Conservation (phyloP, 2,888 invertebrate species). For the Coenonympha glycerion region DNA sequence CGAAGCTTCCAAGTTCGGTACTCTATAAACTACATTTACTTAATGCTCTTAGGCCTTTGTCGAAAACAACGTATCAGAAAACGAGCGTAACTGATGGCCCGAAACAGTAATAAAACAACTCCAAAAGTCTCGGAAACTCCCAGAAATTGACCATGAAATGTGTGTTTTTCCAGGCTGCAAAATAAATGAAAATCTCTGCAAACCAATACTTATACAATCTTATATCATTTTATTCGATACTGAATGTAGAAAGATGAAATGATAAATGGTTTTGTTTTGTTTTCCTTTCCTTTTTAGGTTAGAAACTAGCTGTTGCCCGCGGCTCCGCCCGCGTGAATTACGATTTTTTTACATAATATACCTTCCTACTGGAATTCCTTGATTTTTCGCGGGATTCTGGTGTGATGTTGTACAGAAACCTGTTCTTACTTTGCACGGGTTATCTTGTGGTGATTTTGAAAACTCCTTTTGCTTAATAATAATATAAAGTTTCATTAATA, state of each 20-base stretch:
- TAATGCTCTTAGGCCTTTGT: conserved; percentile 11
- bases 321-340: no score
- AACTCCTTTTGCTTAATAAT: no score
- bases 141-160: conserved; percentile 16
- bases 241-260: not conserved
- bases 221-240: not conserved
- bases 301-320: no score
- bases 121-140: conserved; percentile 15
- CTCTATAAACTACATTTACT: conserved; percentile 3
- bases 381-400: no score
- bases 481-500: no score
- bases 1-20: conserved; percentile 1
- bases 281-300: not conserved
- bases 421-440: no score
- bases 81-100: conserved; percentile 12
- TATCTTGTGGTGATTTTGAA: no score
- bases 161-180: conserved; percentile 5
- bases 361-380: no score
- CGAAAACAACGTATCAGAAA: conserved; percentile 15
- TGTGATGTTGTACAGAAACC: no score
- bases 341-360: no score
- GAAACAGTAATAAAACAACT: conserved; percentile 15
- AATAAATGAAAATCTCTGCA: not conserved
- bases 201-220: not conserved
- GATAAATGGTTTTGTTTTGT: not conserved